Evolutionary conservation across 2,888 invertebrate genomes (phyloP).

Genomic region (Lasioglossum leucozonium): DNA sequence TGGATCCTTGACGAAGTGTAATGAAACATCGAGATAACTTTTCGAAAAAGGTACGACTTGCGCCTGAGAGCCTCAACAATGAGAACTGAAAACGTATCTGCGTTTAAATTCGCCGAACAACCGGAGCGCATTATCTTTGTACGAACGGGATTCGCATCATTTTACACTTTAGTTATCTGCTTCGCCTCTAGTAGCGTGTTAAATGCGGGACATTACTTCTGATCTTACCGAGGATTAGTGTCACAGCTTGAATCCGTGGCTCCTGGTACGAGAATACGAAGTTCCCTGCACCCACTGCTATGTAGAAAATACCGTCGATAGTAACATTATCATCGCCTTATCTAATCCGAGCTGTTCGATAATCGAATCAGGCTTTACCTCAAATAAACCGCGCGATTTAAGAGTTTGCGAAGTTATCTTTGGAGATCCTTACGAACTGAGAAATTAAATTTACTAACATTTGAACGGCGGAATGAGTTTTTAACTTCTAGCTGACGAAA

Average conservation of each 20-base stretch:
- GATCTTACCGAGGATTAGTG: conserved; percentile 59
- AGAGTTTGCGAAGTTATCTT: neutral
- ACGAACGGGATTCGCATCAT: conserved; percentile 1
- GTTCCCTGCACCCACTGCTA: neutral
- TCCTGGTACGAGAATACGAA: neutral
- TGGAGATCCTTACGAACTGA: neutral
- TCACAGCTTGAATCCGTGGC: conserved; percentile 38
- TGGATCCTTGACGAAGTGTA: neutral
- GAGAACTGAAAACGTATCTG: neutral
- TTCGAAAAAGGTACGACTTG: neutral
- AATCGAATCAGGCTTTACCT: conserved; percentile 2
- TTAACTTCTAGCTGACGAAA: neutral
- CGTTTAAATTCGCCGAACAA: neutral
- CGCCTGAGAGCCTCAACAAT: neutral
- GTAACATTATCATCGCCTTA: neutral
- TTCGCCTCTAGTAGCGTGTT: conserved; percentile 41
- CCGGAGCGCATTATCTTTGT: neutral
- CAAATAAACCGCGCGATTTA: neutral
- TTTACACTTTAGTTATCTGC: conserved; percentile 25
- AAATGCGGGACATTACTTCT: conserved; percentile 43
- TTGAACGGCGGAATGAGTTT: neutral
- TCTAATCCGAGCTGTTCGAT: neutral
- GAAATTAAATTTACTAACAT: neutral
- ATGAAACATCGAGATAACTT: neutral
- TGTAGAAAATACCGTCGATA: neutral